phyloP scores from a whole-genome alignment of 1,140 invertebrate genomes.

The Drosophila azteca region DNA sequence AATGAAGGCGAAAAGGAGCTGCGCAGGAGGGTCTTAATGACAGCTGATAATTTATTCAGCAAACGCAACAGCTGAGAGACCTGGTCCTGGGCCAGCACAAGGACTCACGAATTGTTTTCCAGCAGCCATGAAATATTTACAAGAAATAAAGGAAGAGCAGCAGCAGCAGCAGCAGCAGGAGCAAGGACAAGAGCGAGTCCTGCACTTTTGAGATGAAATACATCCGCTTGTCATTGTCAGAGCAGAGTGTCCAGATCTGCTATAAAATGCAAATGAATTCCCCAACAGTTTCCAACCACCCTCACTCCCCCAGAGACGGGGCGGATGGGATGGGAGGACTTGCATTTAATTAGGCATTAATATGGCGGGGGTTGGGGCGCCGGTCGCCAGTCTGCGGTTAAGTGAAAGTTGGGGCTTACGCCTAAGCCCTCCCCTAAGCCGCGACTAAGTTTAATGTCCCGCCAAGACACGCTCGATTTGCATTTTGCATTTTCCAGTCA shows the following conservation, averaged over 20 bases:
- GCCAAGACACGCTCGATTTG: constrained; percentile 54
- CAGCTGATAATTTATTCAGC: constrained; percentile 79
- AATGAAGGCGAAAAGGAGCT: constrained; percentile 58
- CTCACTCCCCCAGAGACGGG: neutral
- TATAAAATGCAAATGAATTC: constrained; percentile 76
- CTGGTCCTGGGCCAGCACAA: neutral
- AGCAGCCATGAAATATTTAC: constrained; percentile 65
- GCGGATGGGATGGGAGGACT: constrained; percentile 19
- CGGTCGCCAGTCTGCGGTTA: constrained; percentile 59
- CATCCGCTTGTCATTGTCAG: constrained; percentile 73
- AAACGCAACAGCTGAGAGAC: constrained; percentile 74
- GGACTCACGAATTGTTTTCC: constrained; percentile 65
- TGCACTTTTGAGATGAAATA: constrained; percentile 64
- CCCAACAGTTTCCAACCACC: constrained; percentile 44
- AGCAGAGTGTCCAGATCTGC: constrained; percentile 50
- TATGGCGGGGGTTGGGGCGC: constrained; percentile 31
- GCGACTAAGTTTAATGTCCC: constrained; percentile 66
- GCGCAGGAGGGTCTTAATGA: constrained; percentile 65
- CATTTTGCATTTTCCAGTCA: constrained; percentile 59
- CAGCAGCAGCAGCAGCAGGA: neutral
- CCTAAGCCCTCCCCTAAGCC: constrained; percentile 64
- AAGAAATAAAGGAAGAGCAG: constrained; percentile 32
- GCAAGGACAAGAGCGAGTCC: constrained; percentile 17
- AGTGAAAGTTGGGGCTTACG: constrained; percentile 69
- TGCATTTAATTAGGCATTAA: constrained; percentile 81